Evolutionary conservation across 1,140 invertebrate genomes (phyloP), one percentile per base, ranked within the genome.

Genomic region (Magallana ariakensis): DNA sequence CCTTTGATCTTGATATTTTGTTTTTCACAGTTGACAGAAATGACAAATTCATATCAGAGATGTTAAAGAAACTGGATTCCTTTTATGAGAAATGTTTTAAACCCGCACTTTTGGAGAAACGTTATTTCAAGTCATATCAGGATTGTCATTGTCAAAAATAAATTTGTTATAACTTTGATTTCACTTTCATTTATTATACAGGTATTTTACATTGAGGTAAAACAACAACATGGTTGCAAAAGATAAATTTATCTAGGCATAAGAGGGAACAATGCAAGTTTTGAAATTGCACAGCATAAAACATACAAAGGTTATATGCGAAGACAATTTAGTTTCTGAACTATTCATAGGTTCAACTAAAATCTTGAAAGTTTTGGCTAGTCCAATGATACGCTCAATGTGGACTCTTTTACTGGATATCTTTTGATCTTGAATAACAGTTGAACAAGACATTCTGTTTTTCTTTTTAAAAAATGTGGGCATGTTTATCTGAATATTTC

Each of bases 381-480:
- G 83, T n/a, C 89, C 89, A 86, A 87, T 89, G 0, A 90, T 80
- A 3, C 84, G 55, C 58, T 90, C 87, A 55, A 89, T 82, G 80
- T 89, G 86, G 0, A 90, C 88, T 13, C 88, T 4, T 85, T 90
- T 88, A 19, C 81, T 84, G 7, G 88, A 83, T 83, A 89, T 87
- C 85, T 85, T 86, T 16, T 86, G 22, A 19, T 91, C 89, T 87
- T 82, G 56, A 53, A 87, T 8, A 70, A 87, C 56, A 86, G 15
- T 46, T 58, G 87, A n/a, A n/a, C 56, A 26, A n/a, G 10, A 26
- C 62, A 88, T 62, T 81, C 83, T 80, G 80, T 91, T 90, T 86
- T 90, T 89, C 33, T 89, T 90, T 70, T 84, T 88, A 54, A 91
- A 91, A 60, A 92, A 91, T 83, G 87, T 88, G 55, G 89, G 90